Evolutionary conservation across 1,140 invertebrate species (phyloP), one percentile per base, ranked within the genome.

Genomic region (Scaptodrosophila lebanonensis): DNA sequence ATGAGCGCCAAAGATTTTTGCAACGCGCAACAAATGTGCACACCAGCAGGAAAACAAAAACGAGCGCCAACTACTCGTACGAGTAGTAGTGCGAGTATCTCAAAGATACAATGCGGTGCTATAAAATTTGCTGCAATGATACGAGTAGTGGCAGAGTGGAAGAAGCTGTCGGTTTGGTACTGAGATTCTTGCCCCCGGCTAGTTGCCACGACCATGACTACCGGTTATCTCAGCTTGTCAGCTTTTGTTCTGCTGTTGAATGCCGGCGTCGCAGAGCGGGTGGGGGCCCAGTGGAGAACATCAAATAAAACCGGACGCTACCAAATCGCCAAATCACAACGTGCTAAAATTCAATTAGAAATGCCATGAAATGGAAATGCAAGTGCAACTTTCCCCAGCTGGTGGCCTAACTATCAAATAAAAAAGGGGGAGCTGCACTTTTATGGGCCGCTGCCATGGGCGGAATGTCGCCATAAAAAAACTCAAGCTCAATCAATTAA

Each of bases 281-380:
- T n/a, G n/a, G n/a, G n/a, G n/a, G n/a, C n/a, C n/a, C n/a, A n/a
- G n/a, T n/a, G n/a, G n/a, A n/a, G n/a, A n/a, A n/a, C n/a, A n/a
- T n/a, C n/a, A n/a, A n/a, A n/a, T n/a, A n/a, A n/a, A n/a, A n/a
- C n/a, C n/a, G n/a, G n/a, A n/a, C n/a, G n/a, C n/a, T n/a, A n/a
- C n/a, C n/a, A n/a, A n/a, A n/a, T n/a, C n/a, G n/a, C n/a, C n/a
- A n/a, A n/a, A n/a, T n/a, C n/a, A n/a, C n/a, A 53, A 32, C 25
- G 58, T 57, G 51, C 50, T 53, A 42, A 67, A 67, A 77, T 67
- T 77, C 43, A 77, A 77, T 77, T 71, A 35, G 13, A 61, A 66
- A 30, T 9, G 16, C 5, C 15, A 9, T 6, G 12, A 40, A 39
- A 6, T 18, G 6, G n/a, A 4, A 12, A 22, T 30, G 25, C 12